Percentiles rank a stretch among this genome's conserved stretches.
Conservation (phyloP, 2,797 vertebrate species). For the Saxicola maurus region DNA sequence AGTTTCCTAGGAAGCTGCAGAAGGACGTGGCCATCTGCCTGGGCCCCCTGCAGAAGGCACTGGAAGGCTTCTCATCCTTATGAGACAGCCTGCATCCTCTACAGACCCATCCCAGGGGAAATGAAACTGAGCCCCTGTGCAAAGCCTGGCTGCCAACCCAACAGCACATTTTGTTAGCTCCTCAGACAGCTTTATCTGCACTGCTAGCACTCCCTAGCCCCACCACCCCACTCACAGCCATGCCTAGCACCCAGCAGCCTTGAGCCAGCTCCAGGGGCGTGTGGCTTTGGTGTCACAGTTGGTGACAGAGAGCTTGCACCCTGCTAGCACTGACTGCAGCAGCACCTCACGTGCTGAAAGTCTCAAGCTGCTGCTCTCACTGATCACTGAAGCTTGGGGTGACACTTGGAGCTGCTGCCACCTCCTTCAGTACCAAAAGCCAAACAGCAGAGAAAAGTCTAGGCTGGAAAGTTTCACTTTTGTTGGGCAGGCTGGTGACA, state of each 20-base stretch:
- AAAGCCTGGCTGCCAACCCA: not conserved
- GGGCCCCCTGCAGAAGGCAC: not conserved
- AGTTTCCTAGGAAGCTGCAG: not conserved
- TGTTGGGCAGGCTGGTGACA: not conserved
- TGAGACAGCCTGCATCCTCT: not conserved
- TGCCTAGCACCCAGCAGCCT: not conserved
- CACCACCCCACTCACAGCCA: not conserved
- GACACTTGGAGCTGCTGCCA: not conserved
- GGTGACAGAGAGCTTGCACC: not conserved
- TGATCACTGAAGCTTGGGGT: not conserved
- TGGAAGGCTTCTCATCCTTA: not conserved
- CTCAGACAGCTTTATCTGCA: not conserved
- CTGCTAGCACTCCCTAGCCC: not conserved
- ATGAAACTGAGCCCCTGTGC: not conserved
- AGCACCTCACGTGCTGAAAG: not conserved
- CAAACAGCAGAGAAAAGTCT: not conserved
- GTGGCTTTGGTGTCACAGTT: not conserved
- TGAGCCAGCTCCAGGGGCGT: not conserved
- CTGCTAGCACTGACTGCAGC: not conserved
- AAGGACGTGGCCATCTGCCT: not conserved
- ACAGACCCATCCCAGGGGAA: not conserved
- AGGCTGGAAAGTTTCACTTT: not conserved
- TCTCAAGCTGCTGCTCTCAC: not conserved
- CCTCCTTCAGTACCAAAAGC: not conserved
- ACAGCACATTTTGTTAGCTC: rapidly evolving